A percentile compares a stretch with the other conserved stretches of the same genome.
Evolutionary conservation across 2,113 vertebrate species (phyloP).

Genomic region (Antechinus flavipes): DNA sequence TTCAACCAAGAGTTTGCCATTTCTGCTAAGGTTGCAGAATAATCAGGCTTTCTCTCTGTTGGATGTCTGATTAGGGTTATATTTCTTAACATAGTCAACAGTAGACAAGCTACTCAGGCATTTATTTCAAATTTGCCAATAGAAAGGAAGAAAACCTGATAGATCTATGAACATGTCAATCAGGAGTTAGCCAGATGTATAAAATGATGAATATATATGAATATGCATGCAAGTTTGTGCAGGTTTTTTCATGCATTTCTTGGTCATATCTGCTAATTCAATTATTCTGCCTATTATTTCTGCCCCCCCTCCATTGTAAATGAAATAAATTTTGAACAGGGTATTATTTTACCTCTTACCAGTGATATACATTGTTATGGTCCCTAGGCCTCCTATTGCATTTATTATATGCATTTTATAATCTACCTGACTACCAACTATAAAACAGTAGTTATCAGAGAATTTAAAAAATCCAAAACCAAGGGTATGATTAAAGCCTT

Average conservation of each 20-base stretch:
- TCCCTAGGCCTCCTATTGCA: neutral
- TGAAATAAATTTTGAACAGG: neutral
- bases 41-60: neutral
- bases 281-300: neutral
- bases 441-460: neutral
- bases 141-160: neutral
- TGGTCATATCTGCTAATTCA: conserved; percentile 9
- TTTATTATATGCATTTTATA: neutral
- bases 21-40: neutral
- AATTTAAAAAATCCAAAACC: neutral
- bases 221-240: neutral
- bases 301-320: neutral
- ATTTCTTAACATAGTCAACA: neutral
- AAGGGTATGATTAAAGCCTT: neutral
- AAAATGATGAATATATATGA: neutral
- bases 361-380: neutral
- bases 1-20: neutral
- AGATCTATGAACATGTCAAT: neutral
- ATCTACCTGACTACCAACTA: neutral
- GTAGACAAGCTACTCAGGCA: neutral
- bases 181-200: neutral
- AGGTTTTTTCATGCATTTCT: neutral
- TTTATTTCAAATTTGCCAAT: neutral
- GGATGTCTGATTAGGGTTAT: neutral
- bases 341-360: neutral